These are phyloP conservation scores for Hypselothyrea guttata DNA, from an alignment of 2,888 invertebrate species.

Conservation along the genomic window DNA sequence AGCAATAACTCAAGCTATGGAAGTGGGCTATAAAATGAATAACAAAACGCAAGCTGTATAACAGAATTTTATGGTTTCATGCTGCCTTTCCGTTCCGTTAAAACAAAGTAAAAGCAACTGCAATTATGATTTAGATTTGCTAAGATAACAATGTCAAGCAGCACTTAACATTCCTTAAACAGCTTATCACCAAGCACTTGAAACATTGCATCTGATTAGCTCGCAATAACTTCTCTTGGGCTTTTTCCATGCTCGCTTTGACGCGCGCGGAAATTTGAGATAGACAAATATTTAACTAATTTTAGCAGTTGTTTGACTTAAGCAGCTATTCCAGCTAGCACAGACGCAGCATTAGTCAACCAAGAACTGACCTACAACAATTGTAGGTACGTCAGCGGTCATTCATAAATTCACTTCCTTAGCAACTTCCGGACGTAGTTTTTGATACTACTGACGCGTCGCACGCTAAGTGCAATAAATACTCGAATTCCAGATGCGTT, in stretches of 20 bases:
- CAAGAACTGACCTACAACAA: constrained; percentile 41
- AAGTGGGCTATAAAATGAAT: too few species aligned
- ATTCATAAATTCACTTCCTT: constrained; percentile 48
- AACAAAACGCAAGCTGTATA: too few species aligned
- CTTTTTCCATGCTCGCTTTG: background rate
- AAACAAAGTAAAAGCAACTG: background rate
- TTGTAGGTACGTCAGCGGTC: constrained; percentile 7
- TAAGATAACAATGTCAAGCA: too few species aligned
- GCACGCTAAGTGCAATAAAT: constrained; percentile 43
- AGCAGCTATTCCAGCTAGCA: constrained; percentile 12
- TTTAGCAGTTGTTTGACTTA: background rate
- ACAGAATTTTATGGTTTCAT: too few species aligned
- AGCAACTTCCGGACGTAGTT: constrained; percentile 30
- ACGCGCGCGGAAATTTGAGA: constrained; percentile 33
- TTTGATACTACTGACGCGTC: constrained; percentile 3
- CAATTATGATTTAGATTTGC: background rate
- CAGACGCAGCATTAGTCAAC: constrained; percentile 17
- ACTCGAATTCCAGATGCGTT: constrained; percentile 22
- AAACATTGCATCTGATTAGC: background rate
- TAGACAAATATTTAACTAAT: constrained; percentile 14
- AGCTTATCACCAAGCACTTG: background rate
- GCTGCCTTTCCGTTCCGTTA: too few species aligned
- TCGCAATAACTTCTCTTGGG: background rate
- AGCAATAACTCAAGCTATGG: too few species aligned
- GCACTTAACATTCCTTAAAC: background rate